Evolutionary conservation across 2,797 vertebrate genomes (phyloP), one percentile per base, ranked within the genome.

Genomic region (Sebastes taczanowskii): DNA sequence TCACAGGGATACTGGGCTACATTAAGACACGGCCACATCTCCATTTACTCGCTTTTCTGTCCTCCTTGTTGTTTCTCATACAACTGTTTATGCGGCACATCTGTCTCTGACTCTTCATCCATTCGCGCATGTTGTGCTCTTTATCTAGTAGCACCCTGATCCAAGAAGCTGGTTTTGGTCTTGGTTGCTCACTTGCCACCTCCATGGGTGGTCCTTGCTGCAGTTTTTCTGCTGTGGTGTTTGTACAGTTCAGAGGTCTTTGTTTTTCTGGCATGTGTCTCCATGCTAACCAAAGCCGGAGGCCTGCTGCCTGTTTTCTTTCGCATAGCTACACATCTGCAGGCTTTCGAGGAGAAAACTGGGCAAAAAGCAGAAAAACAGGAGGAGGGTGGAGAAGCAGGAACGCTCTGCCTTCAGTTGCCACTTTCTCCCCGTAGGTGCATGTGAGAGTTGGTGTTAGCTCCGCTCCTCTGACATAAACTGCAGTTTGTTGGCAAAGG

Each of bases 241-340:
- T 95, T 94, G 92, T 81, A 77, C 85, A 92, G 84, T 94, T 91
- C 90, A 86, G 78, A 91, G 83, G 84, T 90, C 89, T 91, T 93
- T 93, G 89, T 92, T 94, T 92, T 94, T 91, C 92, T 94, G 91
- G 90, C 91, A 80, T 70, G 78, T 93, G 77, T 91, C 87, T 89
- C 84, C 80, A 81, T 81, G 82, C 88, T 90, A 87, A 90, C 91
- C 84, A 88, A 92, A 93, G 83, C 73, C 29, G 80, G 78, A 81
- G 90, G 91, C 86, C 79, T 86, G 86, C 83, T 87, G 85, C 79
- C 84, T 93, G 90, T 94, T 94, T 94, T 94, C 88, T 88, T 94
- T 94, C 42, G 77, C 89, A 82, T 87, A 90, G 91, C 88, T 91
- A 74, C 88, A 92, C 86, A 94, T 92, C 86, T 92, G 86, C 79